Conservation (phyloP, 35 echinoderm and acorn worm species). For the Holothuria glaberrima region DNA sequence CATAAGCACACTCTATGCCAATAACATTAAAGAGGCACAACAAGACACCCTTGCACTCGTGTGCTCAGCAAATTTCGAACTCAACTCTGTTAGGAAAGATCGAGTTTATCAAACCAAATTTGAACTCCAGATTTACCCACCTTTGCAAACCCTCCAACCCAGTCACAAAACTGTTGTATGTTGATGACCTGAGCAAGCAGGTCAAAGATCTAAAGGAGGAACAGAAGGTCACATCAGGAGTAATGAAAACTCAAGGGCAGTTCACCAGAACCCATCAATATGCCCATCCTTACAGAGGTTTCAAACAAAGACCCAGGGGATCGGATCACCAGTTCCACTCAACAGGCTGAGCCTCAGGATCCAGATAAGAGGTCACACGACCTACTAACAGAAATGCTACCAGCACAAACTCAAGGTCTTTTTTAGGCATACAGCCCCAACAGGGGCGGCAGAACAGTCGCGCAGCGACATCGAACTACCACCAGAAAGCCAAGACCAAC, state of each 20-base stretch:
- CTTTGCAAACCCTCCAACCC: conserved; percentile 1
- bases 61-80: background rate
- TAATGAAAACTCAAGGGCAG: conserved; percentile 19
- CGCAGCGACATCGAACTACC: too few relatives aligned
- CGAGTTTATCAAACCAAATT: conserved; percentile 46
- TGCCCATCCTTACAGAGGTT: background rate
- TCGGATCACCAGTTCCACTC: background rate
- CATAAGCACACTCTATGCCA: background rate
- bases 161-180: conserved; percentile 54
- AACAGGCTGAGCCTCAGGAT: background rate
- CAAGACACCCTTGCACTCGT: conserved; percentile 4
- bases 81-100: conserved; percentile 29
- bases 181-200: conserved; percentile 29
- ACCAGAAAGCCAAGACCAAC: too few relatives aligned
- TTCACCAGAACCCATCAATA: background rate
- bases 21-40: background rate
- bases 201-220: conserved; percentile 63
- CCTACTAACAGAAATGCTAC: too few relatives aligned
- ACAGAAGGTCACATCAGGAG: conserved; percentile 46
- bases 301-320: too few relatives aligned
- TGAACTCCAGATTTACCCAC: conserved; percentile 25
- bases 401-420: background rate
- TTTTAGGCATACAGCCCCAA: background rate
- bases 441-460: background rate
- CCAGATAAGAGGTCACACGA: too few relatives aligned